phyloP scores from a whole-genome alignment of 1,140 invertebrate genomes.

The Gryon sp. region DNA sequence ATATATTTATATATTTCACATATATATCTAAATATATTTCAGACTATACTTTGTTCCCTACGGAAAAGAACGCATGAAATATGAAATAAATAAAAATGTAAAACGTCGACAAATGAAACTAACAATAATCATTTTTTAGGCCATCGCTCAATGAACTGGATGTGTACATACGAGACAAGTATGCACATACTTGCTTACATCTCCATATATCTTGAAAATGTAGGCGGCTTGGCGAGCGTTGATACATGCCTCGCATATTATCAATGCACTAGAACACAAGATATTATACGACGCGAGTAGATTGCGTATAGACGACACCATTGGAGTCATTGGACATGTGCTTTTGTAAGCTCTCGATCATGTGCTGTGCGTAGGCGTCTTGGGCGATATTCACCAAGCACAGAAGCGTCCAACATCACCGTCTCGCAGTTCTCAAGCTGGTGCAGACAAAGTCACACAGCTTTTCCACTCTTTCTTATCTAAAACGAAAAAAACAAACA shows the following conservation, averaged over 20 bases:
- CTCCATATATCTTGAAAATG: constrained; percentile 27
- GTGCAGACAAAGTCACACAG: too few relatives aligned
- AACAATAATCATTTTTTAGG: constrained; percentile 11
- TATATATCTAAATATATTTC: too few relatives aligned
- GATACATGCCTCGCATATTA: constrained; percentile 45
- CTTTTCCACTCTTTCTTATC: too few relatives aligned
- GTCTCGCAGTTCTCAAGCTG: constrained; percentile 10
- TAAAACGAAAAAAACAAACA: too few relatives aligned
- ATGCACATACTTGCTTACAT: background rate
- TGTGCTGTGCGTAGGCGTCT: constrained; percentile 45
- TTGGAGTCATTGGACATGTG: constrained; percentile 33
- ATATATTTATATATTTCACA: too few relatives aligned
- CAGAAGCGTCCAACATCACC: constrained; percentile 7
- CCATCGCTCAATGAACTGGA: background rate
- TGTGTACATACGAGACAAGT: constrained; percentile 5
- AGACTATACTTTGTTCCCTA: too few relatives aligned
- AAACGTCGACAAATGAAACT: constrained; percentile 12
- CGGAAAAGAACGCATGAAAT: too few relatives aligned
- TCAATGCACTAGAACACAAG: constrained; percentile 33
- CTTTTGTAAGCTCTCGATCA: constrained; percentile 49
- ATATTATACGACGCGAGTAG: constrained; percentile 36
- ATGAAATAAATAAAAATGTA: too few relatives aligned
- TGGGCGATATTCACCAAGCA: constrained; percentile 36
- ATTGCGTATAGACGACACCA: constrained; percentile 31
- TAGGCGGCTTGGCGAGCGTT: constrained; percentile 28